Conservation (phyloP, 1,140 invertebrate genomes). For the Dolichoris vasculosae region DNA sequence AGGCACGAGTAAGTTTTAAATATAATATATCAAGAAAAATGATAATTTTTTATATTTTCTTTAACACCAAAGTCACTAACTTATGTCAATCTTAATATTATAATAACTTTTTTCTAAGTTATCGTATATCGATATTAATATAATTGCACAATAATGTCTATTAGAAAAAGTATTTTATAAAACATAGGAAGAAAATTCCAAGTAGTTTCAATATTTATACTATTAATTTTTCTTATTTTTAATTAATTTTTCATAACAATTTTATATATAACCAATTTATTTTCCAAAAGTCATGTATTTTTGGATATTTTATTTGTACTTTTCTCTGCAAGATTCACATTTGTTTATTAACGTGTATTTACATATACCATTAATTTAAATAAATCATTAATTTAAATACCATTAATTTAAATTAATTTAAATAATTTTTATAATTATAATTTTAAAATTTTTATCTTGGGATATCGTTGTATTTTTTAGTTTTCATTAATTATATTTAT, state of each 20-base stretch:
- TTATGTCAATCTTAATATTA: no score
- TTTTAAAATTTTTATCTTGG: background rate
- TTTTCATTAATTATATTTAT: background rate
- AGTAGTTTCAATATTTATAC: background rate
- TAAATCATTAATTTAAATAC: background rate
- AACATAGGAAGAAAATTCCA: no score
- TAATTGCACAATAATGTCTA: no score
- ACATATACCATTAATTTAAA: background rate
- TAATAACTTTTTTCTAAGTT: no score
- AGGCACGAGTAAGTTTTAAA: no score
- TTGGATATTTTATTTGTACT: background rate
- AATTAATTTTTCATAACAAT: background rate
- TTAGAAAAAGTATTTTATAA: no score
- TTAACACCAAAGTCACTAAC: no score
- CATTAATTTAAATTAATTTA: no score
- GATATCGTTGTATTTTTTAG: background rate
- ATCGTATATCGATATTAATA: no score
- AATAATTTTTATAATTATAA: no score
- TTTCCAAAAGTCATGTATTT: background rate
- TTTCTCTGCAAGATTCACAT: background rate
- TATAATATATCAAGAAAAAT: no score
- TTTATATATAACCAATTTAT: background rate
- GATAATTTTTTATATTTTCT: no score
- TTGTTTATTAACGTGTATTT: background rate
- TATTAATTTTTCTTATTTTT: background rate